phyloP scores from a whole-genome alignment of 2,797 vertebrate genomes.

The Fistularia commersonii region DNA sequence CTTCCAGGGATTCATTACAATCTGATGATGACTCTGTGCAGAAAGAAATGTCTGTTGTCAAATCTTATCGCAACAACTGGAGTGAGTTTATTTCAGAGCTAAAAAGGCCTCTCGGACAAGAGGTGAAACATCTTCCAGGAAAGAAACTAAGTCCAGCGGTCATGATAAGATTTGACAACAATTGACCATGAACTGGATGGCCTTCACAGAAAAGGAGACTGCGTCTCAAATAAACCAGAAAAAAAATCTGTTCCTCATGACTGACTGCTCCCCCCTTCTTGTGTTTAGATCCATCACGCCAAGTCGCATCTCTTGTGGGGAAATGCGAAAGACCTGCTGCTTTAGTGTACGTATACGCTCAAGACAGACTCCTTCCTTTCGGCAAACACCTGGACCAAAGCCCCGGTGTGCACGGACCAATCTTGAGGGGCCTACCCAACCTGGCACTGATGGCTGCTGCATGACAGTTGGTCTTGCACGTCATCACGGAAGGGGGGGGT shows the following conservation, averaged over 20 bases:
- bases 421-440: conserved; percentile 58
- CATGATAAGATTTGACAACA: too few relatives aligned
- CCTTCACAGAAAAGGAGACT: conserved; percentile 19
- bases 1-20: too few relatives aligned
- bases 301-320: conserved; percentile 63
- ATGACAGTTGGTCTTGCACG: conserved; percentile 55
- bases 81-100: too few relatives aligned
- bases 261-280: conserved; percentile 71
- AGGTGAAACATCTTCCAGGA: too few relatives aligned
- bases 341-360: conserved; percentile 70
- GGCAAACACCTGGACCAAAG: conserved; percentile 74
- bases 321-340: conserved; percentile 71
- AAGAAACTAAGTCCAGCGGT: too few relatives aligned
- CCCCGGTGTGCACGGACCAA: conserved; percentile 72
- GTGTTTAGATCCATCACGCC: conserved; percentile 76
- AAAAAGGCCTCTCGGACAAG: too few relatives aligned
- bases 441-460: conserved; percentile 57
- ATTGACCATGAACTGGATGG: conserved; percentile 15
- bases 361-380: conserved; percentile 65
- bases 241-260: conserved; percentile 36
- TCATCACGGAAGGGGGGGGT: conserved; percentile 40
- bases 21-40: too few relatives aligned
- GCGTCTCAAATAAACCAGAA: conserved; percentile 51
- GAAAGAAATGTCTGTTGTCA: too few relatives aligned
- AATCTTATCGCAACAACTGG: too few relatives aligned